phyloP scores from a whole-genome alignment of 92 coral and sea anemone genomes.

The Meandrina meandrites region DNA sequence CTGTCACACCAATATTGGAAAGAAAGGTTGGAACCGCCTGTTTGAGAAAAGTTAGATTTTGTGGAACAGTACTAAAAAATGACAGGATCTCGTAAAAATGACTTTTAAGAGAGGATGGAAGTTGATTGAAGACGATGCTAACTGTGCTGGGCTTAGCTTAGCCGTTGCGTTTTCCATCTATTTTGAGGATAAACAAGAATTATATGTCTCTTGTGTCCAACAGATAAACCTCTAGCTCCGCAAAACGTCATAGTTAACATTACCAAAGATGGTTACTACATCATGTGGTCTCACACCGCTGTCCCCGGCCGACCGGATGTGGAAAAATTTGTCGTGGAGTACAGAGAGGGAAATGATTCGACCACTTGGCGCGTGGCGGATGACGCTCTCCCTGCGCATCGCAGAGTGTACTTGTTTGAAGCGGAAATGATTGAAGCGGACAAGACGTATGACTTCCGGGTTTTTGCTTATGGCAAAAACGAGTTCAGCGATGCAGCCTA shows the following conservation, averaged over 20 bases:
- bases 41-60: too few relatives aligned
- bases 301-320: conserved; percentile 89
- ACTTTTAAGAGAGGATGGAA: too few relatives aligned
- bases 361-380: conserved; percentile 66
- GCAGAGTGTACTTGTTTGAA: conserved; percentile 64
- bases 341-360: conserved; percentile 72
- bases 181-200: neutral
- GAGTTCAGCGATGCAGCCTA: conserved; percentile 82
- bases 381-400: conserved; percentile 48
- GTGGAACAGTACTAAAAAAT: too few relatives aligned
- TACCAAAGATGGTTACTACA: conserved; percentile 74
- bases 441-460: conserved; percentile 82
- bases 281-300: conserved; percentile 76
- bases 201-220: neutral
- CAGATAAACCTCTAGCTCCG: conserved; percentile 88
- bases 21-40: too few relatives aligned
- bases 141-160: neutral
- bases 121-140: neutral
- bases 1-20: too few relatives aligned
- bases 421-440: conserved; percentile 64
- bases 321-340: conserved; percentile 79
- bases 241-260: conserved; percentile 77
- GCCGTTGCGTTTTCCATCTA: neutral
- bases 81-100: too few relatives aligned
- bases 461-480: conserved; percentile 77